Evolutionary conservation across 2,888 invertebrate species (phyloP).

Genomic region (Lithophane leautieri): DNA sequence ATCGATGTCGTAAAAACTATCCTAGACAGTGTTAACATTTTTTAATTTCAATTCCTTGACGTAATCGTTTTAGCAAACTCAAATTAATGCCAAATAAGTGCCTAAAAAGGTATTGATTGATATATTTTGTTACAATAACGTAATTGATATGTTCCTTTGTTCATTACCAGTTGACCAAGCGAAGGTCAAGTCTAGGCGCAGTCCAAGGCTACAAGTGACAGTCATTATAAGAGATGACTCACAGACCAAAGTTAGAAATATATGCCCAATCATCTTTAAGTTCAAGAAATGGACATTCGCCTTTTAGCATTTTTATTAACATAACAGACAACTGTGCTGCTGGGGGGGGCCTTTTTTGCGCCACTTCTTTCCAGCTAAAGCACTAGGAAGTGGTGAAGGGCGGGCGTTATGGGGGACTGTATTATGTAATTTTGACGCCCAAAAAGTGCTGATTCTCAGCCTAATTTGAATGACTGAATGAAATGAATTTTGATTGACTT

Average conservation of each 20-base stretch:
- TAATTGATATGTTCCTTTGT: conserved; percentile 32
- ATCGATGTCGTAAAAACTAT: neutral
- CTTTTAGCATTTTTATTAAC: neutral
- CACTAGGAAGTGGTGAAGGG: neutral
- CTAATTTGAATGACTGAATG: neutral
- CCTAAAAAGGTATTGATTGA: too few species aligned
- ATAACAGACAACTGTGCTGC: neutral
- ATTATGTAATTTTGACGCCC: neutral
- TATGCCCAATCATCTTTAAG: conserved; percentile 14
- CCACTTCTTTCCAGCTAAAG: neutral
- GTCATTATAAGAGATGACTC: conserved; percentile 46
- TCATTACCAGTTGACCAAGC: neutral
- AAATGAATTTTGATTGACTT: neutral
- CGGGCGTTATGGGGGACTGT: too few species aligned
- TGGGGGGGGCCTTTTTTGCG: neutral
- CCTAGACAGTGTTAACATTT: neutral
- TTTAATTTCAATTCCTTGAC: neutral
- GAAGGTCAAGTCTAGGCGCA: conserved; percentile 31
- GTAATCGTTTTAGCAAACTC: neutral
- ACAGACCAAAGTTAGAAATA: conserved; percentile 27
- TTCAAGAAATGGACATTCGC: neutral
- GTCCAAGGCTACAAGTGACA: conserved; percentile 33
- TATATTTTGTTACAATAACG: neutral
- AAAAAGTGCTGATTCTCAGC: neutral
- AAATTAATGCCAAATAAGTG: neutral